Percentiles rank a stretch among this genome's conserved stretches.
Evolutionary conservation across 1,140 invertebrate species (phyloP).

Genomic region (Drosophila bifasciata): DNA sequence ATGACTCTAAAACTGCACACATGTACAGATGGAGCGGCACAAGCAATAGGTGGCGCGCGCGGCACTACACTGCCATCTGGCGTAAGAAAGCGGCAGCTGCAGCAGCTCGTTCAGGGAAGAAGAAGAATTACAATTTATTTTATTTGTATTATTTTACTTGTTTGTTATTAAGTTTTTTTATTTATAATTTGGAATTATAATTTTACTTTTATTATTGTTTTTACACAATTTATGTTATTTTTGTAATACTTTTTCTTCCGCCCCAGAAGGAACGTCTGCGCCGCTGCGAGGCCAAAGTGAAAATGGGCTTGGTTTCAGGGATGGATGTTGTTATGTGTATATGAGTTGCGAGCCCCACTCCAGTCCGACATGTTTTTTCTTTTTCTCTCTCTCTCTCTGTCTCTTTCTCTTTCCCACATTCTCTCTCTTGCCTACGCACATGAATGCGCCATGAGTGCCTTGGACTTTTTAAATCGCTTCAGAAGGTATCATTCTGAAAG

Average conservation of each 20-base stretch:
- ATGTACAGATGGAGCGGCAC: neutral
- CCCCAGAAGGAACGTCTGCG: slow-evolving; percentile 62
- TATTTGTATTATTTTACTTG: no score
- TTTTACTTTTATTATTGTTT: neutral
- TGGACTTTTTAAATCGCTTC: no score
- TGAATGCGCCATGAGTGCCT: neutral
- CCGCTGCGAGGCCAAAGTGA: slow-evolving; percentile 48
- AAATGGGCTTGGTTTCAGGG: slow-evolving; percentile 70
- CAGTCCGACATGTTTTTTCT: slow-evolving; percentile 23
- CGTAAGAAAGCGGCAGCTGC: slow-evolving; percentile 38
- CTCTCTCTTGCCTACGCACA: slow-evolving; percentile 15
- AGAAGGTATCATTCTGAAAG: neutral
- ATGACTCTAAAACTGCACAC: slow-evolving; percentile 25
- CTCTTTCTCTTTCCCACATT: slow-evolving; percentile 7
- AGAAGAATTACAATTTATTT: slow-evolving; percentile 6
- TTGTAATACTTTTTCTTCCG: slow-evolving; percentile 27
- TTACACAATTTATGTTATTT: neutral
- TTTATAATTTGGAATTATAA: neutral
- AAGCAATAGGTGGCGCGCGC: slow-evolving; percentile 66
- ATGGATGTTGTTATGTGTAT: slow-evolving; percentile 40
- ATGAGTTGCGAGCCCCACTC: slow-evolving; percentile 42
- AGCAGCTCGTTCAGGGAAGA: slow-evolving; percentile 1
- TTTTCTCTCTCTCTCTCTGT: slow-evolving; percentile 8
- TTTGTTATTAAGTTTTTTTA: slow-evolving; percentile 1
- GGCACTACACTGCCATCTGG: slow-evolving; percentile 55